Evolutionary conservation across 2,888 invertebrate genomes (phyloP).

Genomic region (Buathra laborator): DNA sequence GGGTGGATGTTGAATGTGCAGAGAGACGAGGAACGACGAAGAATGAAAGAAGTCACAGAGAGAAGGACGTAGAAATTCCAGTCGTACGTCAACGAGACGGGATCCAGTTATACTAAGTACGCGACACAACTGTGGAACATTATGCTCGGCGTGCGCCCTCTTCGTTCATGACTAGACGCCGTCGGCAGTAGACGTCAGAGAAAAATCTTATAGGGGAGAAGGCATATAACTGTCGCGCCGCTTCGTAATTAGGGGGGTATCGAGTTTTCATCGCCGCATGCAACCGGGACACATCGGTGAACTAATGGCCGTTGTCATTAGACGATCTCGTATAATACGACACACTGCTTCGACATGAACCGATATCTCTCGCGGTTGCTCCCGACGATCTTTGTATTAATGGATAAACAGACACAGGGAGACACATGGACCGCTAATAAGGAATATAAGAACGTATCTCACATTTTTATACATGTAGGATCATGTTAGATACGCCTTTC

Average conservation of each 20-base stretch:
- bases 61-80: slow-evolving; percentile 28
- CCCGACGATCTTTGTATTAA: slow-evolving; percentile 33
- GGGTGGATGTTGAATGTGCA: slow-evolving; percentile 41
- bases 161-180: slow-evolving; percentile 42
- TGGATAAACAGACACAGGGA: slow-evolving; percentile 26
- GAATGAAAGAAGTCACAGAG: slow-evolving; percentile 31
- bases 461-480: too few relatives aligned
- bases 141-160: slow-evolving; percentile 35
- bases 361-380: neutral
- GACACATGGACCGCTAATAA: neutral
- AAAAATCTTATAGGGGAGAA: slow-evolving; percentile 62
- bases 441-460: too few relatives aligned
- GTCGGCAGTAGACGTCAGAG: slow-evolving; percentile 28
- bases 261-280: slow-evolving; percentile 56
- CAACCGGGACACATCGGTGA: slow-evolving; percentile 31
- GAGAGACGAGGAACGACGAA: slow-evolving; percentile 27
- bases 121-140: slow-evolving; percentile 12
- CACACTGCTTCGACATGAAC: slow-evolving; percentile 7
- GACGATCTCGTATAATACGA: slow-evolving; percentile 36
- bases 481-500: too few relatives aligned
- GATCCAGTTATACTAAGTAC: slow-evolving; percentile 67
- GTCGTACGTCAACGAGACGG: slow-evolving; percentile 16
- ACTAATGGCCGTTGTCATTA: slow-evolving; percentile 71
- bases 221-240: slow-evolving; percentile 65
- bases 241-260: slow-evolving; percentile 70